phyloP scores from a whole-genome alignment of 2,888 invertebrate genomes.

The Aplocera efformata region DNA sequence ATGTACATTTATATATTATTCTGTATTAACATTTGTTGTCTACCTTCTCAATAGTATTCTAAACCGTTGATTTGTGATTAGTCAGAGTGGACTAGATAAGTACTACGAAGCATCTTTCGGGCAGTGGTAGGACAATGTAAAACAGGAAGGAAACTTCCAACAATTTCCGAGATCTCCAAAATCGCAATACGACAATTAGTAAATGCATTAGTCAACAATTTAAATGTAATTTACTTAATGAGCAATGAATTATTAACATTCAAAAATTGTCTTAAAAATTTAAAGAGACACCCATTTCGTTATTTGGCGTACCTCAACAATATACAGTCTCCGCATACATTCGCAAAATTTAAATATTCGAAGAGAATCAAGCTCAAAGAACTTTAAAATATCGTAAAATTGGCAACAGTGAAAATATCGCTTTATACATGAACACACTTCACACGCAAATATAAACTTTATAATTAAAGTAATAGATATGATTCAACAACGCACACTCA shows the following conservation, averaged over 20 bases:
- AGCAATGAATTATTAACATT: conserved; percentile 38
- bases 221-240: conserved; percentile 33
- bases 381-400: conserved; percentile 44
- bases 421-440: conserved; percentile 25
- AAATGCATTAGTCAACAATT: conserved; percentile 34
- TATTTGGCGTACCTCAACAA: conserved; percentile 14
- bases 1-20: no score
- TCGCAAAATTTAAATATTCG: neutral
- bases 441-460: conserved; percentile 26
- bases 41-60: no score
- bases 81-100: neutral
- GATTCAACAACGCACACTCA: conserved; percentile 13
- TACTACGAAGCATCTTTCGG: conserved; percentile 34
- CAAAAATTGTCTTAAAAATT: conserved; percentile 28
- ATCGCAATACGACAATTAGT: conserved; percentile 15
- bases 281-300: conserved; percentile 26
- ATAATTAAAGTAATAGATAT: conserved; percentile 17
- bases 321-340: conserved; percentile 5
- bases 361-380: conserved; percentile 30
- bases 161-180: conserved; percentile 19
- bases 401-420: conserved; percentile 71
- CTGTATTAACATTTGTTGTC: no score
- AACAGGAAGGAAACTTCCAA: conserved; percentile 9
- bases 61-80: no score
- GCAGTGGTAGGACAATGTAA: conserved; percentile 38